Conservation (phyloP, 2,113 vertebrate species). For the Rynchops niger region DNA sequence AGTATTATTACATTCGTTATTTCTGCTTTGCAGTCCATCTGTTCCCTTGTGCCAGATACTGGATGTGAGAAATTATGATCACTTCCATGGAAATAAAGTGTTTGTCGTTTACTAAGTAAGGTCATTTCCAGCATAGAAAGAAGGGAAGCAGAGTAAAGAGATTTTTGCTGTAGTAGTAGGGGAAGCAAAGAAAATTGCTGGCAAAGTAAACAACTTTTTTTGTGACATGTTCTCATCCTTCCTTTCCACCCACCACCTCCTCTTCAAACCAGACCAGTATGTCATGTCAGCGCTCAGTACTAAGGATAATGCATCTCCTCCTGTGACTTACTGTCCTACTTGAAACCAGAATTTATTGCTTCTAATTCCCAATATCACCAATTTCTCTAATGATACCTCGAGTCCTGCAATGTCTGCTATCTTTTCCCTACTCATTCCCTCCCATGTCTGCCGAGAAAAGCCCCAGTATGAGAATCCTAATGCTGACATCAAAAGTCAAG, state of each 20-base stretch:
- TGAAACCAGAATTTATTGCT: not conserved
- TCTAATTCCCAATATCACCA: not conserved
- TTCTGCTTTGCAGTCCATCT: conserved; percentile 7
- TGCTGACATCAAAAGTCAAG: not conserved
- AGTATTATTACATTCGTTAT: not conserved
- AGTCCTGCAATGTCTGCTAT: not conserved
- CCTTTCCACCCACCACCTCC: not conserved
- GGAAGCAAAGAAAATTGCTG: not conserved
- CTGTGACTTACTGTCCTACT: not conserved
- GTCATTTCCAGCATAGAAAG: not conserved
- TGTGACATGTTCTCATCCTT: not conserved
- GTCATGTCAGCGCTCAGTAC: not conserved
- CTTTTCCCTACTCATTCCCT: not conserved
- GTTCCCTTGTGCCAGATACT: not conserved
- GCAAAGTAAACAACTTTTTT: not conserved
- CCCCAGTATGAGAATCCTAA: not conserved
- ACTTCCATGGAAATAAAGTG: not conserved
- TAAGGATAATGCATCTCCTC: not conserved
- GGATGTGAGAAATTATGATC: not conserved
- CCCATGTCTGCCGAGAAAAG: not conserved
- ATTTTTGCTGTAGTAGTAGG: not conserved
- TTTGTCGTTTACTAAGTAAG: not conserved
- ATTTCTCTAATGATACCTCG: not conserved
- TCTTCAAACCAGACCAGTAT: not conserved
- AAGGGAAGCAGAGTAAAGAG: not conserved